Base-by-base conservation (phyloP, 1,140 invertebrate genomes). In the Chelonus insularis region DNA sequence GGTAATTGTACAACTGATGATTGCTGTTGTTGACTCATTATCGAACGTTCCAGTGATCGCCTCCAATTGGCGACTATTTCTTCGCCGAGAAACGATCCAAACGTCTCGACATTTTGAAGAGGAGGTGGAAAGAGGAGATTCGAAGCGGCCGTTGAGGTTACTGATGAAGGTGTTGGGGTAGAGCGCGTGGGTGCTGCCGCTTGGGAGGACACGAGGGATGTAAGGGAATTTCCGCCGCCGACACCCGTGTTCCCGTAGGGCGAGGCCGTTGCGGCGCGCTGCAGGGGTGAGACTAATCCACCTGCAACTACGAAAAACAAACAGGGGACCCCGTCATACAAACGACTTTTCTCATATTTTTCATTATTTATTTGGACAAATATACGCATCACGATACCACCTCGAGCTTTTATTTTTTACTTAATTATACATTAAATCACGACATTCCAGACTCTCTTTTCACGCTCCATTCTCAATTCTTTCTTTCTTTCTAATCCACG, bases 51-150 rank as follows among this genome's bases (percentile, higher is more conserved):
- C 70, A 90, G 82, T 67, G 86, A 86, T 69, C 88, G 84, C 72
- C 89, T 84, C 89, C 89, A 91, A 74, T 89, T 88, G 65, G 88
- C 88, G 64, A 90, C 89, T 66, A 91, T 88, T 75, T 91, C 89
- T 78, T 91, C 89, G 70, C 89, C 89, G 58, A 91, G 82, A 63
- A 90, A 83, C 39, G 86, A 86, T 69, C 87, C 86, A 74, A 89
- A 89, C 21, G 85, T 84, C 74, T 89, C 87, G 68, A 89, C 87
- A 73, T 87, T 88, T 76, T 88, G 87, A 25, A 87, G 84, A 54
- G 85, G 80, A 37, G 85, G 86, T 20, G 85, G 84, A 67, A 81
- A 81, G 54, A 84, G 79, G 67, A 82, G 77, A 57, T 74, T 76
- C 57, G 80, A 75, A 55, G 82, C 79, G 41, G 84, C 51, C 9